These are phyloP conservation scores for Coboldia fuscipes DNA, from an alignment of 1,140 invertebrate genomes.

Conservation along the genomic window DNA sequence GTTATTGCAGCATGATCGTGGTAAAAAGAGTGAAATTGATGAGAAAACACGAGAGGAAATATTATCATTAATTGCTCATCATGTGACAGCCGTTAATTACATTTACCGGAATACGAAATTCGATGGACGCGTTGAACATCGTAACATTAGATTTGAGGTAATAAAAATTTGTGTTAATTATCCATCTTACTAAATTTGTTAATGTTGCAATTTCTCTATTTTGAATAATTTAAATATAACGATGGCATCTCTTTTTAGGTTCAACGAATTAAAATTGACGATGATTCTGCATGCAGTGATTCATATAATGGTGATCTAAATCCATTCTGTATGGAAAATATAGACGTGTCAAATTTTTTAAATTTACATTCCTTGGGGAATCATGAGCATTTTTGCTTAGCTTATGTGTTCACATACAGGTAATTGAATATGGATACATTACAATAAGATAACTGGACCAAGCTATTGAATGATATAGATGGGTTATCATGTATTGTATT, in stretches of 20 bases:
- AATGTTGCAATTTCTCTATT: too few relatives aligned
- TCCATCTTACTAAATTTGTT: too few relatives aligned
- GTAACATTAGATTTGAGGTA: conserved; percentile 95
- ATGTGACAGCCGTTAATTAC: conserved; percentile 95
- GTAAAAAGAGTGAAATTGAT: conserved; percentile 34
- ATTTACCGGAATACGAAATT: conserved; percentile 94
- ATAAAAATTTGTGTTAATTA: conserved; percentile 73
- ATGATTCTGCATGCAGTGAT: conserved; percentile 54
- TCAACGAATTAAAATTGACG: conserved; percentile 52
- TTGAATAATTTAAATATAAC: too few relatives aligned
- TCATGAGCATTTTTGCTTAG: conserved; percentile 94
- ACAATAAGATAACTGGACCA: neutral
- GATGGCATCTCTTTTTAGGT: conserved; percentile 12
- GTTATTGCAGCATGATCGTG: conserved; percentile 35
- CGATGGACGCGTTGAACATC: conserved; percentile 63
- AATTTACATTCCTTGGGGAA: conserved; percentile 93
- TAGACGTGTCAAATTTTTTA: conserved; percentile 97
- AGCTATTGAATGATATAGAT: too few relatives aligned
- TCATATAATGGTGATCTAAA: conserved; percentile 49
- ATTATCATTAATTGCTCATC: conserved; percentile 87
- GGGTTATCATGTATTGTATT: too few relatives aligned
- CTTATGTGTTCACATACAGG: conserved; percentile 94
- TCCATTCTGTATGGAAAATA: conserved; percentile 92
- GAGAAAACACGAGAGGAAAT: conserved; percentile 93
- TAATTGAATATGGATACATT: conserved; percentile 6